phyloP scores from a whole-genome alignment of 2,113 vertebrate genomes.

The Otocyon megalotis region DNA sequence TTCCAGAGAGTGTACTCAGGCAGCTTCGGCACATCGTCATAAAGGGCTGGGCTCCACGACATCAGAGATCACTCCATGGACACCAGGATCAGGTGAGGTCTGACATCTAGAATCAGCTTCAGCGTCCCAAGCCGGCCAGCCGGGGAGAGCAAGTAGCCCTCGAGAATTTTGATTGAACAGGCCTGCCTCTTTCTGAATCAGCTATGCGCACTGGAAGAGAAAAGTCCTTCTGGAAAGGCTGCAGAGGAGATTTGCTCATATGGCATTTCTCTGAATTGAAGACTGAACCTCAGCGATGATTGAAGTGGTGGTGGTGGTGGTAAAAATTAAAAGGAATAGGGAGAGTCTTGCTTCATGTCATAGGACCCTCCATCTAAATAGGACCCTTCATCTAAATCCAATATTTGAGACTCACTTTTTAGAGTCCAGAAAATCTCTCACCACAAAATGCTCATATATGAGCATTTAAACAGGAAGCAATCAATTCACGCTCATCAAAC shows the following conservation, averaged over 20 bases:
- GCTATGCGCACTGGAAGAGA: background rate
- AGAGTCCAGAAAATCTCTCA: background rate
- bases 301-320: background rate
- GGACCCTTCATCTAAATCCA: no score
- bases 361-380: background rate
- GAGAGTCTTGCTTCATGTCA: background rate
- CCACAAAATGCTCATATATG: background rate
- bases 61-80: background rate
- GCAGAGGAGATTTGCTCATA: background rate
- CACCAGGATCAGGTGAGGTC: background rate
- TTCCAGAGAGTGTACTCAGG: background rate
- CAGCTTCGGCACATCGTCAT: background rate
- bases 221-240: background rate
- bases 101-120: background rate
- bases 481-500: background rate
- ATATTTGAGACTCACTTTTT: constrained; percentile 2
- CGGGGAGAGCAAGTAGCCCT: background rate
- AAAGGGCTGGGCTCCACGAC: background rate
- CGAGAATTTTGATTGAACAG: background rate
- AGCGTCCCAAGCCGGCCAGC: background rate
- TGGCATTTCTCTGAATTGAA: background rate
- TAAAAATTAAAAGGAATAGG: background rate
- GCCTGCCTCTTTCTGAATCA: background rate
- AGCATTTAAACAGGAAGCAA: background rate
- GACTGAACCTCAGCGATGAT: background rate